Base-by-base conservation (phyloP, 2,797 vertebrate species). In the Anomalospiza imberbis region DNA sequence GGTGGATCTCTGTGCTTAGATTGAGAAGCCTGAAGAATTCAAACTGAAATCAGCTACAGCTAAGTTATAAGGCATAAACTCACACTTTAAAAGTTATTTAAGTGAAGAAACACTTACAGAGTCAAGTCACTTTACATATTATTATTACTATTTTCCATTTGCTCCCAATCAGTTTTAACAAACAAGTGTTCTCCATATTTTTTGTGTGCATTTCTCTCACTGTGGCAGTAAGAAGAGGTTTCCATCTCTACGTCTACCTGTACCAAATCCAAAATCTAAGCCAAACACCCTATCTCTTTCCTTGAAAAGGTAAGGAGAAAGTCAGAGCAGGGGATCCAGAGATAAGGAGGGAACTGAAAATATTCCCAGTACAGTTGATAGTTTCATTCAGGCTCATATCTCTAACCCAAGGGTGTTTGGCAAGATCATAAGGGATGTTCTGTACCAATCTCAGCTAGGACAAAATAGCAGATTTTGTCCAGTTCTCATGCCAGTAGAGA, bases 1-100 rank as follows among this genome's bases (percentile, higher is more conserved):
- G 95, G 95, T 91, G 95, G 95, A 94, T 85, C 47, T 74, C 75
- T 73, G 55, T 53, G 83, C 75, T 94, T 32, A 61, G 65, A 68
- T 22, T 45, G 67, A 96, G 74, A 80, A 91, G 34, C 55, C 66
- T 92, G 57, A 38, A 74, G 72, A 86, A 80, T 80, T 74, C 65
- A 68, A 94, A 78, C 12, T 22, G 60, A 87, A 80, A 84, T 67
- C 71, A 86, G 58, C 65, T 85, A 66, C 17, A 62, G 51, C 67
- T 89, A 77, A 89, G 19, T 51, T 78, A 53, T n/a, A 50, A 63
- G 29, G 40, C 38, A 88, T 42, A 89, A 87, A 70, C 31, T 40
- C 51, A 58, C 75, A 36, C 8, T 77, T 89, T 22, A 71, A 62
- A 76, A 57, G 38, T 85, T 78, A 40, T 44, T 74, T 15, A 77